A percentile compares a stretch with the other conserved stretches of the same genome.
Evolutionary conservation across 2,888 invertebrate genomes (phyloP).

Genomic region (Cremastinae sp.): DNA sequence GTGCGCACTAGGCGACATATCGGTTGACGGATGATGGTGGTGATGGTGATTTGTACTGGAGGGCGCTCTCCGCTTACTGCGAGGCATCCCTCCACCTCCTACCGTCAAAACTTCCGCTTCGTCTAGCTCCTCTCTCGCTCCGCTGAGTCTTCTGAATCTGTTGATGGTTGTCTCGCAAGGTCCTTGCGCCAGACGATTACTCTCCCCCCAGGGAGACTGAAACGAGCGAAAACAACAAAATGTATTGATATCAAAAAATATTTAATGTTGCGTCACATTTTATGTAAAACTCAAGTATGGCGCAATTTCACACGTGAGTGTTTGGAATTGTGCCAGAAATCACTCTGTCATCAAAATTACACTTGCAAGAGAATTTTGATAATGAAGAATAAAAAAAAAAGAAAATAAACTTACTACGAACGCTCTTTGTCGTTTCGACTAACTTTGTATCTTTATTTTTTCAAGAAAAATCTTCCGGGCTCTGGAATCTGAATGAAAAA

Average conservation of each 20-base stretch:
- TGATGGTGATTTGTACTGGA: constrained; percentile 77
- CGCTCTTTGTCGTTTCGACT: too few species aligned
- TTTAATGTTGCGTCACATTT: background rate
- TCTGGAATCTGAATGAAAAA: background rate
- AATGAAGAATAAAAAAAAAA: background rate
- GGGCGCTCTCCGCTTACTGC: constrained; percentile 80
- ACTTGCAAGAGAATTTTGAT: background rate
- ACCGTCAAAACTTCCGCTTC: constrained; percentile 63
- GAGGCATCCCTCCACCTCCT: constrained; percentile 79
- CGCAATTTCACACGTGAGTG: too few species aligned
- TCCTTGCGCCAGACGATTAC: constrained; percentile 43
- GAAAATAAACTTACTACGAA: too few species aligned
- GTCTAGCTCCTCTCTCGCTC: constrained; percentile 50
- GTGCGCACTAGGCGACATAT: constrained; percentile 78
- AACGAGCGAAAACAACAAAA: constrained; percentile 6
- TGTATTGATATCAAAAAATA: background rate
- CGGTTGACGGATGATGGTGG: constrained; percentile 73
- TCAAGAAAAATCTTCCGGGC: too few species aligned
- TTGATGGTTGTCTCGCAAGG: constrained; percentile 43
- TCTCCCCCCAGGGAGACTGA: constrained; percentile 66
- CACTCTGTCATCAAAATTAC: too few species aligned
- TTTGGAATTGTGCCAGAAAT: too few species aligned
- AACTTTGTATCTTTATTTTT: too few species aligned
- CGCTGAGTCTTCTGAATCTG: constrained; percentile 46
- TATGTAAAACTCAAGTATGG: too few species aligned